A percentile compares a stretch with the other conserved stretches of the same genome.
Evolutionary conservation across 2,888 invertebrate genomes (phyloP).

Genomic region (Saturnia japonica): DNA sequence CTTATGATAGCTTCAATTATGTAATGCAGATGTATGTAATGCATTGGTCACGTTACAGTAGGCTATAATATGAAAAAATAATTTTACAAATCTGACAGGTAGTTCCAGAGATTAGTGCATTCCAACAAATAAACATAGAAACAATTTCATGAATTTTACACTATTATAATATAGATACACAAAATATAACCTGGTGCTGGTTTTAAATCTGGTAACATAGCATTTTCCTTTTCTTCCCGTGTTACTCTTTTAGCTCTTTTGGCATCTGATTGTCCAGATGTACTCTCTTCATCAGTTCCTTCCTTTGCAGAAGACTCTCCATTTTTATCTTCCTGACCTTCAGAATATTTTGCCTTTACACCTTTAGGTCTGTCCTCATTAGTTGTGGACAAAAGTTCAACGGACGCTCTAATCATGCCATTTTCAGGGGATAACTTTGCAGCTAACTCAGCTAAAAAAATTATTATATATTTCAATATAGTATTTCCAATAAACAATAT

Average conservation of each 20-base stretch:
- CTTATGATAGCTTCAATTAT: too few relatives aligned
- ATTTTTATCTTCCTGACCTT: slow-evolving; percentile 40
- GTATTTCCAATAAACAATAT: too few relatives aligned
- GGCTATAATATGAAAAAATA: too few relatives aligned
- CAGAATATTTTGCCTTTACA: slow-evolving; percentile 51
- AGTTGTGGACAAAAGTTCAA: slow-evolving; percentile 88
- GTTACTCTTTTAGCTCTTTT: slow-evolving; percentile 71
- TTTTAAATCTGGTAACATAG: slow-evolving; percentile 91
- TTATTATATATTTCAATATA: background rate
- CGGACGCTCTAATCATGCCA: slow-evolving; percentile 90
- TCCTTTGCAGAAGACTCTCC: slow-evolving; percentile 35
- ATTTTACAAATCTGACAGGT: too few relatives aligned
- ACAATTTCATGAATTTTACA: too few relatives aligned
- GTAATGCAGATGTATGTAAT: too few relatives aligned
- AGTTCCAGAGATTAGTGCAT: too few relatives aligned
- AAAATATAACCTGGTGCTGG: slow-evolving; percentile 81
- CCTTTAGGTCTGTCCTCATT: slow-evolving; percentile 87
- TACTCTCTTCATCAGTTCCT: slow-evolving; percentile 48
- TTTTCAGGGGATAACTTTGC: slow-evolving; percentile 85
- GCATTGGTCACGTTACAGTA: too few relatives aligned
- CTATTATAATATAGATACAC: too few relatives aligned
- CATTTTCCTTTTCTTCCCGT: slow-evolving; percentile 84
- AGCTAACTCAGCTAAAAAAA: slow-evolving; percentile 76
- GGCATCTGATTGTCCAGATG: slow-evolving; percentile 65
- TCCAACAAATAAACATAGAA: too few relatives aligned